These are phyloP conservation scores for Phymanthus crucifer DNA, from an alignment of 92 coral and sea anemone genomes.

Conservation along the genomic window DNA sequence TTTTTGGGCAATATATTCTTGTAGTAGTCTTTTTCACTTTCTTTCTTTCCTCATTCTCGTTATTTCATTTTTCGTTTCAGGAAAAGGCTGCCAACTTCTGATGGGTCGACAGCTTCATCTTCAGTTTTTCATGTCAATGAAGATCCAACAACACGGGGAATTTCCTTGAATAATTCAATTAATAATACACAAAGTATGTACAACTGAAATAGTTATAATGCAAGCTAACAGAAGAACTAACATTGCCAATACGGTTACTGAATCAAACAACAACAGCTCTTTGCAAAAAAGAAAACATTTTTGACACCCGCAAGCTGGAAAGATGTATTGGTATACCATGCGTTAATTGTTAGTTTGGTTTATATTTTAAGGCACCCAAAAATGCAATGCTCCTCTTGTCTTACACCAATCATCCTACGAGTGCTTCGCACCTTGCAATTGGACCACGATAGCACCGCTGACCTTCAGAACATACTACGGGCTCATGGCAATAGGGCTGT, in stretches of 20 bases:
- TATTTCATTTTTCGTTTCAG: background rate
- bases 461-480: conserved; percentile 62
- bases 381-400: conserved; percentile 75
- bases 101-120: background rate
- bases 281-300: too few relatives aligned
- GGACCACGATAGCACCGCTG: conserved; percentile 70
- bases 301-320: too few relatives aligned
- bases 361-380: conserved; percentile 19
- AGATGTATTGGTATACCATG: too few relatives aligned
- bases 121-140: background rate
- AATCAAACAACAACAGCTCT: too few relatives aligned
- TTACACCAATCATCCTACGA: conserved; percentile 51
- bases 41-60: too few relatives aligned
- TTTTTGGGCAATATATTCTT: too few relatives aligned
- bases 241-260: too few relatives aligned
- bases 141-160: background rate
- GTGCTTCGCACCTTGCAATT: conserved; percentile 85
- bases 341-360: background rate
- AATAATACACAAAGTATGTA: background rate
- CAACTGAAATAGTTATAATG: background rate
- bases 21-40: too few relatives aligned
- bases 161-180: background rate
- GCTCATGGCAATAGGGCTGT: conserved; percentile 68
- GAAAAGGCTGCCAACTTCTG: background rate
- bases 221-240: too few relatives aligned